Base-by-base conservation (phyloP, 2,888 invertebrate species). In the Tachina lurida region DNA sequence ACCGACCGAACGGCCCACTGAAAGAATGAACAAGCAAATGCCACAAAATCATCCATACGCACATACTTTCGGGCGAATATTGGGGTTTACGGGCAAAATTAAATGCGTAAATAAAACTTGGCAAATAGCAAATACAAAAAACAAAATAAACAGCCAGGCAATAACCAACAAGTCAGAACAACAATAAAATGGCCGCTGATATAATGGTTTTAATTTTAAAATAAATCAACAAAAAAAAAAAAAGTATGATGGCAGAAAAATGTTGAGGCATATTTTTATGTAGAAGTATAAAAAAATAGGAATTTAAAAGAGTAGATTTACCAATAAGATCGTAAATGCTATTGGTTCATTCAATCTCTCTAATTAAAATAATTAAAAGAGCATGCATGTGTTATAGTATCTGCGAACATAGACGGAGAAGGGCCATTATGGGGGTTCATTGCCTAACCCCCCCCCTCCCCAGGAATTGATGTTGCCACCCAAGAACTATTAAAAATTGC, bases 51-150 rank as follows among this genome's bases (percentile, higher is more conserved):
- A 52, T 63, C 41, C 49, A 63, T 54, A 71, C 58, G 49, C 52
- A 67, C 56, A 31, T 31, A 31, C 31, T 31, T 73, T 47, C 74
- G 49, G 39, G 43, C 52, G 63, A 77, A 83, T 74, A 70, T 76
- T 75, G 82, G 41, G 67, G 74, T 54, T 68, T 31, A 39, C 58
- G 63, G 80, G 74, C 80, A 83, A 52, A 81, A 67, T 86, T 87
- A 80, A 80, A 87, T 80, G 67, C 73, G 86, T 76, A 86, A 86
- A 86, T 84, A 84, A 80, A 83, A 84, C 76, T 86, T 83, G 86
- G 83, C 79, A 86, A 80, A 84, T 56, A 84, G 49, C 76, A 83
- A 68, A 63, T 58, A 52, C 70, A 70, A 58, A 41, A 47, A 31
- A 10, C 31, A 70, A 41, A 41, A 56, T 43, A 56, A 45, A 47